These are phyloP conservation scores for Cydia amplana DNA, from an alignment of 1,140 invertebrate species.

Conservation along the genomic window DNA sequence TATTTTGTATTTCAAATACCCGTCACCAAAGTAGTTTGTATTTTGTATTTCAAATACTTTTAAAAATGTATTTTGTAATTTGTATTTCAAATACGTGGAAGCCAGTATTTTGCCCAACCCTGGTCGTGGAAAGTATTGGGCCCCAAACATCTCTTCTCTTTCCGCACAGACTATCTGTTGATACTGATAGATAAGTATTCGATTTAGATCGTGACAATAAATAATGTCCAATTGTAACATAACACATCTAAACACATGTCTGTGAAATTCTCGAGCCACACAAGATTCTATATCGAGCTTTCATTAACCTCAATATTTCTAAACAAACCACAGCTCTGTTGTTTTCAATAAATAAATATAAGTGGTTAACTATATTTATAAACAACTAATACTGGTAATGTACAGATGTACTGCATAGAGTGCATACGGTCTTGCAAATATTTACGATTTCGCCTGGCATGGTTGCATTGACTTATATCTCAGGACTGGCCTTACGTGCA, in stretches of 20 bases:
- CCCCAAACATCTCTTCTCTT: too few species aligned
- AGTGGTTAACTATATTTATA: background rate
- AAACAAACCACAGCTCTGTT: background rate
- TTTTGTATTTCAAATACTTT: too few species aligned
- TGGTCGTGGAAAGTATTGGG: too few species aligned
- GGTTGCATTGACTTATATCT: too few species aligned
- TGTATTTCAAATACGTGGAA: too few species aligned
- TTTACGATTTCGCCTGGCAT: slow-evolving; percentile 25
- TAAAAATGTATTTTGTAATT: too few species aligned
- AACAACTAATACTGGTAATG: background rate
- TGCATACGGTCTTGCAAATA: background rate
- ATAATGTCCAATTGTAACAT: background rate
- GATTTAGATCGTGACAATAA: background rate
- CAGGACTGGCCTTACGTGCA: too few species aligned
- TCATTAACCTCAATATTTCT: background rate
- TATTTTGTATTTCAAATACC: too few species aligned
- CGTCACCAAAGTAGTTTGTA: too few species aligned
- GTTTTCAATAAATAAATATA: background rate
- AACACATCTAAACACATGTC: background rate
- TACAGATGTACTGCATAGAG: background rate
- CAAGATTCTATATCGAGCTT: background rate
- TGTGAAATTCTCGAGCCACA: background rate
- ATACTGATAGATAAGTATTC: too few species aligned
- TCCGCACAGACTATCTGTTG: too few species aligned
- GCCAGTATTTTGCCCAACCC: too few species aligned